Percentiles rank a stretch among this genome's conserved stretches.
These are phyloP conservation scores for Heliconius charithonia DNA, from an alignment of 2,888 invertebrate species.

Conservation along the genomic window DNA sequence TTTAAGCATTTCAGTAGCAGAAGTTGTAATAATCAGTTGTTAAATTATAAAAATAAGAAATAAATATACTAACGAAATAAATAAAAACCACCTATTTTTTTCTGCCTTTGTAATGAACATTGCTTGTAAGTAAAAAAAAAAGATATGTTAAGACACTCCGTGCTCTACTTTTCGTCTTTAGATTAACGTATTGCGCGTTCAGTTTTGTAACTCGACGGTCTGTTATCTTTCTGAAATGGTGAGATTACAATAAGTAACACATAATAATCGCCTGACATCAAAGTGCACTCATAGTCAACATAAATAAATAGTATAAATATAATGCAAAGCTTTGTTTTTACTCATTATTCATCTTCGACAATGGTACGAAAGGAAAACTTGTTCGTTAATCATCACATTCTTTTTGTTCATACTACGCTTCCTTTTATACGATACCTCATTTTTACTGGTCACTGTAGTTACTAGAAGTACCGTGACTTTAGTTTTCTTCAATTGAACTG, in stretches of 20 bases:
- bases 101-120: neutral
- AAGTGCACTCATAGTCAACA: neutral
- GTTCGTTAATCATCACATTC: constrained; percentile 29
- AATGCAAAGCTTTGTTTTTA: constrained; percentile 6
- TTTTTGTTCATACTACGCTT: constrained; percentile 12
- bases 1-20: too few species aligned
- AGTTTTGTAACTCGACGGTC: neutral
- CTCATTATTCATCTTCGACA: constrained; percentile 14
- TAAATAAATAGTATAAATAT: neutral
- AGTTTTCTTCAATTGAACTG: neutral
- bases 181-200: too few species aligned
- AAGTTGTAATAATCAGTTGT: too few species aligned
- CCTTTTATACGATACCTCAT: neutral
- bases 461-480: neutral
- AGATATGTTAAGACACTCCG: neutral
- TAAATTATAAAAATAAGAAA: too few species aligned
- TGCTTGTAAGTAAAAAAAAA: neutral
- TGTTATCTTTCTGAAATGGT: neutral
- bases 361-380: constrained; percentile 38
- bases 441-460: neutral
- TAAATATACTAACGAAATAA: too few species aligned
- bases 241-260: neutral
- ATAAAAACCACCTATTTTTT: too few species aligned
- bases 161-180: neutral
- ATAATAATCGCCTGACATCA: too few species aligned